A percentile compares a stretch with the other conserved stretches of the same genome.
Conservation (phyloP, 2,113 vertebrate species). For the Lethenteron reissneri region DNA sequence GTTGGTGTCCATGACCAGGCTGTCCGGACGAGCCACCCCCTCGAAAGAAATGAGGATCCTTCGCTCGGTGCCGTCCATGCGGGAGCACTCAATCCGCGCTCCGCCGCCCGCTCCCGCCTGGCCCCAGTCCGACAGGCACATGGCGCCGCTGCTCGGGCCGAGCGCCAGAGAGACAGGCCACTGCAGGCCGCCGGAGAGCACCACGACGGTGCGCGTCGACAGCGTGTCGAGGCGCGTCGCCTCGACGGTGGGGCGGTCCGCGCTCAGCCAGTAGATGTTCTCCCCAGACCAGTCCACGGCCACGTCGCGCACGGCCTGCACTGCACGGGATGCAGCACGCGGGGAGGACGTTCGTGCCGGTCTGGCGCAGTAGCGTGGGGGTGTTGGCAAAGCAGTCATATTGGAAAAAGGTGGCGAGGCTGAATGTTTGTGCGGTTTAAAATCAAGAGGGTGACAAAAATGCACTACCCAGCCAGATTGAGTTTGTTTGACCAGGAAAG, state of each 20-base stretch:
- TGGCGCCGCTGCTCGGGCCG: background rate
- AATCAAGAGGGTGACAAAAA: too few species aligned
- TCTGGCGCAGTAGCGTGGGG: too few species aligned
- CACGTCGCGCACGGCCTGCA: background rate
- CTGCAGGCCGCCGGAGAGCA: background rate
- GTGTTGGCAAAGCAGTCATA: too few species aligned
- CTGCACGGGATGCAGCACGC: background rate
- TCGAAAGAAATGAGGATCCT: too few species aligned
- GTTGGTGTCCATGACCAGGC: too few species aligned
- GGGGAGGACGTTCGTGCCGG: too few species aligned
- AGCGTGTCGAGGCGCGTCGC: background rate
- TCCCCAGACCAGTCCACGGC: background rate
- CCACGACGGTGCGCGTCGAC: background rate
- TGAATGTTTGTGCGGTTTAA: too few species aligned
- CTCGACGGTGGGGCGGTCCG: background rate
- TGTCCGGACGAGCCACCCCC: too few species aligned
- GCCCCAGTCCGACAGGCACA: background rate
- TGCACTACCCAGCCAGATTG: too few species aligned
- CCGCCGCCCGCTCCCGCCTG: background rate
- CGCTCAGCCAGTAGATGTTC: background rate
- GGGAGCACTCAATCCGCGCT: background rate
- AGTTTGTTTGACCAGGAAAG: too few species aligned
- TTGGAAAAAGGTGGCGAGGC: too few species aligned
- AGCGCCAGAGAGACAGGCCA: background rate
- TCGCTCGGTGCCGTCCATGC: background rate